Percentiles rank a stretch among this genome's conserved stretches.
Evolutionary conservation across 2,113 vertebrate species (phyloP).

Genomic region (Hydrolagus affinis): DNA sequence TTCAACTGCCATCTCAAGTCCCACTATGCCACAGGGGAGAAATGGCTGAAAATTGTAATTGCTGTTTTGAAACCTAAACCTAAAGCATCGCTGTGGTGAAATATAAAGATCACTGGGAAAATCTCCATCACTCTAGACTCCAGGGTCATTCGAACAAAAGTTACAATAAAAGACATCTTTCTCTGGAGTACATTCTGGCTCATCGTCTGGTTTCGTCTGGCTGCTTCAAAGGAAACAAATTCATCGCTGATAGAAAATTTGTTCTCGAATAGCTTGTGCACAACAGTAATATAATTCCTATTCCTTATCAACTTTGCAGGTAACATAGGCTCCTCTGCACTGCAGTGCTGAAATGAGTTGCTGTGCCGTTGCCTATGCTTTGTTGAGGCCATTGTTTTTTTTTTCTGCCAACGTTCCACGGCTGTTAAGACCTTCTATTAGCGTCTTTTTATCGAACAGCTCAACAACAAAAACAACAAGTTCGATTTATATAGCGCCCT

Average conservation of each 20-base stretch:
- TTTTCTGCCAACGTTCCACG: background rate
- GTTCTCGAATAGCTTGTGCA: background rate
- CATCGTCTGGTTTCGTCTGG: background rate
- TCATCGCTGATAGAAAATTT: slow-evolving; percentile 4
- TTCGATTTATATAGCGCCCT: too few species aligned
- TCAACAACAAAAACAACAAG: too few species aligned
- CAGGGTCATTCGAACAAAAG: background rate
- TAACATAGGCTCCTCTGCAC: background rate
- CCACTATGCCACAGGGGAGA: background rate
- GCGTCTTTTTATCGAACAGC: background rate
- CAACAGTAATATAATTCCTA: background rate
- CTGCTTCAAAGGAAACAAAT: slow-evolving; percentile 1
- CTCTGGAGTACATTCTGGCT: background rate
- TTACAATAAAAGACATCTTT: background rate
- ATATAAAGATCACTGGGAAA: background rate
- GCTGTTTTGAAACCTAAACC: background rate
- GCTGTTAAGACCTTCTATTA: background rate
- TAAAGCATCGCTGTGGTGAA: background rate
- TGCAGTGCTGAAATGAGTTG: background rate
- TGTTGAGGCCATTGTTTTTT: background rate
- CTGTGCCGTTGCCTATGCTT: background rate
- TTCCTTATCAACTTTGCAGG: background rate
- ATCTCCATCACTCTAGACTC: too few species aligned
- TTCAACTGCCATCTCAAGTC: background rate
- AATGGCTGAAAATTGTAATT: background rate